phyloP scores from a whole-genome alignment of 2,113 vertebrate species.

The Beaufortia kweichowensis region DNA sequence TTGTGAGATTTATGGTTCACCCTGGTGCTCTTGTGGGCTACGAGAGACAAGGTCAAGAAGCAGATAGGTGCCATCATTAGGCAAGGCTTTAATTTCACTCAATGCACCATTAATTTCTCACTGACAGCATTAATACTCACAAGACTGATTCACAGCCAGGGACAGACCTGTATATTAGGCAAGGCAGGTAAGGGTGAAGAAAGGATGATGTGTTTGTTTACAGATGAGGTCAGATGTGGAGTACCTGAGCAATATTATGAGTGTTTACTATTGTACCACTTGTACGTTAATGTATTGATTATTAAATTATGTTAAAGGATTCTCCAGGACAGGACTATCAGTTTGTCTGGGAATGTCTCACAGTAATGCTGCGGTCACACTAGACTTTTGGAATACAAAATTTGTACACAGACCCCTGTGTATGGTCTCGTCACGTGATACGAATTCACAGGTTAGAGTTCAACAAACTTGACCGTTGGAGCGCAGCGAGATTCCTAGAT shows the following conservation, averaged over 20 bases:
- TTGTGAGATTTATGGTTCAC: slow-evolving; percentile 27
- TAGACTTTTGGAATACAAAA: no score
- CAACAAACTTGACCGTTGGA: no score
- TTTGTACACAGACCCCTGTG: no score
- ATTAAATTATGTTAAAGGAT: neutral
- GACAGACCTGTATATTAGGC: slow-evolving; percentile 34
- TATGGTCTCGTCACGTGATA: no score
- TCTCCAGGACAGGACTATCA: neutral
- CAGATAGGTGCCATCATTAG: slow-evolving; percentile 54
- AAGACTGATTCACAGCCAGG: slow-evolving; percentile 58
- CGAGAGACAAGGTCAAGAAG: slow-evolving; percentile 50
- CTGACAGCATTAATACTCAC: slow-evolving; percentile 58
- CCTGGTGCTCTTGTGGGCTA: slow-evolving; percentile 50
- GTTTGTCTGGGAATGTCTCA: no score
- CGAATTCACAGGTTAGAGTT: no score
- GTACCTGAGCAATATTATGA: neutral
- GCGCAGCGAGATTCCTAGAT: no score
- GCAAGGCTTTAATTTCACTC: slow-evolving; percentile 65
- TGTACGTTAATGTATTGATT: neutral
- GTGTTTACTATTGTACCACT: neutral
- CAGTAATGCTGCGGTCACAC: no score
- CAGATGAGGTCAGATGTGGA: slow-evolving; percentile 11
- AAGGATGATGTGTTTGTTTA: neutral
- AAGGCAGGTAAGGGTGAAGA: neutral
- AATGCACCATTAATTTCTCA: slow-evolving; percentile 64